phyloP scores from a whole-genome alignment of 2,797 vertebrate species.

The Lemur catta region DNA sequence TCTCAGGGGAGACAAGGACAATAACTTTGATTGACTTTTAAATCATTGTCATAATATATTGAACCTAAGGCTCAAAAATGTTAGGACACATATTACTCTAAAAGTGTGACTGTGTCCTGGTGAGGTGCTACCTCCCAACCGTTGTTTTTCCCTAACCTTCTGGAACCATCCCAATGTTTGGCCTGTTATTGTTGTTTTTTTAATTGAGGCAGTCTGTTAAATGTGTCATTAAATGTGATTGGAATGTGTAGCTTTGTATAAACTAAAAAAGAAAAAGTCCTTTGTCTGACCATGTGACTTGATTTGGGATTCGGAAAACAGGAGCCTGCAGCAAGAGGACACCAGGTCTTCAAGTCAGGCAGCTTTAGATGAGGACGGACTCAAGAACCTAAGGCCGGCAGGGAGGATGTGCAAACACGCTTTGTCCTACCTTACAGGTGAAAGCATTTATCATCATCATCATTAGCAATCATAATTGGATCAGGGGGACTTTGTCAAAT shows the following conservation, averaged over 20 bases:
- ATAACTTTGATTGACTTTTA: not conserved
- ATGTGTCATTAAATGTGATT: constrained; percentile 8
- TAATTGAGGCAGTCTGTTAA: not conserved
- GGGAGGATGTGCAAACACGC: not conserved
- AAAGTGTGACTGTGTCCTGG: not conserved
- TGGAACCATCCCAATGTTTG: not conserved
- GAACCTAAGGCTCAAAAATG: not conserved
- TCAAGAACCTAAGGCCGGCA: not conserved
- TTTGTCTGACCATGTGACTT: not conserved
- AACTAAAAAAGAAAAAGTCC: not conserved
- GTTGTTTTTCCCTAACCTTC: not conserved
- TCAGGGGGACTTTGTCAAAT: not conserved
- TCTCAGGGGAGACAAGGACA: not conserved
- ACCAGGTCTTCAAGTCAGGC: not conserved
- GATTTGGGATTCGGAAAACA: constrained; percentile 30
- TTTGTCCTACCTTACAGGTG: constrained; percentile 1
- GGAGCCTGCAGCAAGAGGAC: not conserved
- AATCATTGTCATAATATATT: not conserved
- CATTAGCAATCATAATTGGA: constrained; percentile 23
- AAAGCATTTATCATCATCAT: constrained; percentile 6
- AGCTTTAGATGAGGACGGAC: not conserved
- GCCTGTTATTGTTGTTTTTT: not conserved
- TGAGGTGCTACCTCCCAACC: not conserved
- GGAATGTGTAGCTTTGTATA: not conserved
- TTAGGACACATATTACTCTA: not conserved